Evolutionary conservation across 2,888 invertebrate genomes (phyloP).

Genomic region (Craniophora ligustri): DNA sequence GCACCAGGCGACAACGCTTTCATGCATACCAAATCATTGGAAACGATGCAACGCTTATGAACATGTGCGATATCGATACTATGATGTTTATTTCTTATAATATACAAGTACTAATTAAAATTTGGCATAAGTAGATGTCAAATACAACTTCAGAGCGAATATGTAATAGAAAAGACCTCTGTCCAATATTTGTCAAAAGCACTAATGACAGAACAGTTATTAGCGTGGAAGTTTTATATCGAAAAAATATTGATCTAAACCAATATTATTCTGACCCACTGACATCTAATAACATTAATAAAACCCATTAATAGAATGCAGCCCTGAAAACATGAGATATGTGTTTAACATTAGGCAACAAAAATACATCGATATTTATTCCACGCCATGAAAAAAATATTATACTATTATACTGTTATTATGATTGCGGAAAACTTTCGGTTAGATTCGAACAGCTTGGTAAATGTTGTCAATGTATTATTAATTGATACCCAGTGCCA

Average conservation of each 20-base stretch:
- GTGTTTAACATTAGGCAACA: neutral
- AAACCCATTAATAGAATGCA: neutral
- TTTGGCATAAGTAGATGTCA: neutral
- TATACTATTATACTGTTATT: too few relatives aligned
- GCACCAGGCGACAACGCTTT: slow-evolving; percentile 52
- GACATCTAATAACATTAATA: neutral
- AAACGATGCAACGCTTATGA: slow-evolving; percentile 32
- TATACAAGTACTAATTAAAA: slow-evolving; percentile 1
- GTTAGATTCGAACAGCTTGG: neutral
- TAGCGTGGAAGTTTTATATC: neutral
- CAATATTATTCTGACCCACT: neutral
- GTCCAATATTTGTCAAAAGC: too few relatives aligned
- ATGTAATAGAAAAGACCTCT: too few relatives aligned
- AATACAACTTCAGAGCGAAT: neutral
- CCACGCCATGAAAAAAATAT: too few relatives aligned
- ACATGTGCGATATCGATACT: slow-evolving; percentile 1
- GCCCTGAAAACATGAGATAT: neutral
- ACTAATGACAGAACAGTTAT: too few relatives aligned
- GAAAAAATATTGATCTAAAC: neutral
- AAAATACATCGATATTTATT: too few relatives aligned
- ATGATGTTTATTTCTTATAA: slow-evolving; percentile 7
- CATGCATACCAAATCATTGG: slow-evolving; percentile 73
- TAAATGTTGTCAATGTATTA: too few relatives aligned
- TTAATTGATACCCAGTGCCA: too few relatives aligned
- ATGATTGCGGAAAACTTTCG: neutral